Percentiles rank a stretch among this genome's conserved stretches.
Conservation (phyloP, 2,113 vertebrate species). For the Tympanuchus pallidicinctus region DNA sequence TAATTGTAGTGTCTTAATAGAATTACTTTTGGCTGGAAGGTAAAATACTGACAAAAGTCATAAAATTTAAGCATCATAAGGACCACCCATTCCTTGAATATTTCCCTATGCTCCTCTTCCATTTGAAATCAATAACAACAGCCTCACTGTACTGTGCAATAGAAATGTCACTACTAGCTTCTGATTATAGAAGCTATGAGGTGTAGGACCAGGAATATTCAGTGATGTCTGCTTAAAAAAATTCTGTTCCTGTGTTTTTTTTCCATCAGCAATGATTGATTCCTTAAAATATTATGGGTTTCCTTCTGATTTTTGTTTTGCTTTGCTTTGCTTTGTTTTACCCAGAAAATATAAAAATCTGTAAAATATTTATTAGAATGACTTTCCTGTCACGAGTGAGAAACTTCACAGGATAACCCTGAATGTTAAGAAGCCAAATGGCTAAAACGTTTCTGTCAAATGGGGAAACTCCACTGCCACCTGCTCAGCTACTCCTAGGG, state of each 20-base stretch:
- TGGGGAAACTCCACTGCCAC: fast-evolving
- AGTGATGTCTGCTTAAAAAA: neutral
- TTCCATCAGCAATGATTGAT: neutral
- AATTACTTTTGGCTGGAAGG: neutral
- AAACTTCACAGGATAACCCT: neutral
- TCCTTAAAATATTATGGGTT: neutral
- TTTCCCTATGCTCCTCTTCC: fast-evolving
- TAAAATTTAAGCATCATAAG: neutral
- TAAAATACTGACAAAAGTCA: neutral
- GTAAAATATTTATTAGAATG: neutral
- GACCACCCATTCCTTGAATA: neutral
- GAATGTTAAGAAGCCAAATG: neutral
- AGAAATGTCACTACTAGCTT: neutral
- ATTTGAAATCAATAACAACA: neutral
- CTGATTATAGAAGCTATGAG: neutral
- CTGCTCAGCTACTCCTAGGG: neutral
- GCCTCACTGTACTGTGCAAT: neutral
- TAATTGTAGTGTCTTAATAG: neutral
- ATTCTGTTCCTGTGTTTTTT: neutral
- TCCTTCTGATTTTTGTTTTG: neutral
- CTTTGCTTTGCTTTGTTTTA: neutral
- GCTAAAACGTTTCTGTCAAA: no score
- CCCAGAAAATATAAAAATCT: neutral
- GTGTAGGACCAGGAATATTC: neutral
- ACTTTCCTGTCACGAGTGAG: neutral